Evolutionary conservation across 2,888 invertebrate genomes (phyloP), one percentile per base, ranked within the genome.

Genomic region (Heterodera filipjevi): DNA sequence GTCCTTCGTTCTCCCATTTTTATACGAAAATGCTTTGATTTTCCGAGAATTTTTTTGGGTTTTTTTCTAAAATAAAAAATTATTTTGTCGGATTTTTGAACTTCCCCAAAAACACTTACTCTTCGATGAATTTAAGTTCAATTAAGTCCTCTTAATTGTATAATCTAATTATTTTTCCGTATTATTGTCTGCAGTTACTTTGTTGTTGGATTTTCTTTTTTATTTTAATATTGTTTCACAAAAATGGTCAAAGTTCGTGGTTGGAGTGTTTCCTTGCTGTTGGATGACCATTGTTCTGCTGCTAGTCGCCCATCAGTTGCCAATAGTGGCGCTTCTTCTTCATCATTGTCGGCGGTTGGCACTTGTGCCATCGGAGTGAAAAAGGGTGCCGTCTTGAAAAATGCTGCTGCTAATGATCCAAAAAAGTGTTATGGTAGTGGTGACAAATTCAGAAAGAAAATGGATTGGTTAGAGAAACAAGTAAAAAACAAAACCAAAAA

Each of bases 401-500:
- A n/a, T 44, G 8, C 49, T 14, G 14, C 49, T 49, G 16, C 8
- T 3, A 19, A 3, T 49, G 19, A 14, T 19, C 10, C 16, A 49
- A 59, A 59, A 59, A 59, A 59, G 27, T 59, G n/a, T 27, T 1
- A 27, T 59, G 59, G 39, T 39, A 12, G 12, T 39, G 39, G 39
- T 39, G 39, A 39, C 27, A n/a, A 59, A 59, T 27, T 27, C 33
- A 68, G 68, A 68, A 68, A 68, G 59, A 68, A 32, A 68, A 32
- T 35, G 68, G 35, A 68, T 68, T 68, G 68, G 68, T 68, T 68
- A 35, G 33, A 68, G 33, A 68, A 68, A 33, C 68, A 68, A 68
- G 68, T 68, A 68, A 32, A 35, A 66, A 66, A 14, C 5, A 0
- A 22, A 53, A 53, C 3, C 39, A 8, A 39, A 49, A 49, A 49